phyloP scores from a whole-genome alignment of 2,113 vertebrate genomes.

The Dromas ardeola region DNA sequence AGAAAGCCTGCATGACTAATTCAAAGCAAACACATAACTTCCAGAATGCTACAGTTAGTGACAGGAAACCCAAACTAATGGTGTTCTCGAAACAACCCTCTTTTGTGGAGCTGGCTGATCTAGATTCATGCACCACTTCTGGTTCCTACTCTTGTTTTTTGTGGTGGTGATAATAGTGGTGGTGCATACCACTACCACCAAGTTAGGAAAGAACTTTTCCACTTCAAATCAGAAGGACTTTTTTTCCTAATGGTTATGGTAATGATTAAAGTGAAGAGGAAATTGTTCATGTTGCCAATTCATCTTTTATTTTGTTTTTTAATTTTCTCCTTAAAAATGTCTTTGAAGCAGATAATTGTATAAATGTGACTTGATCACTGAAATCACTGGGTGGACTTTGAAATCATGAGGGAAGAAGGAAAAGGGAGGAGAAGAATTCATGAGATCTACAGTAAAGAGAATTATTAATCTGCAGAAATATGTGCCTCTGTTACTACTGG shows the following conservation, averaged over 20 bases:
- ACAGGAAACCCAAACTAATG: background rate
- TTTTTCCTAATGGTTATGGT: background rate
- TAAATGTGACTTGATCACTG: conserved; percentile 37
- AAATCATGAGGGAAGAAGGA: conserved; percentile 21
- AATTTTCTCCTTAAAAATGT: conserved; percentile 27
- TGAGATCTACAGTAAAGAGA: conserved; percentile 52
- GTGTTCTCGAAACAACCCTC: background rate
- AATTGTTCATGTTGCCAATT: conserved; percentile 5
- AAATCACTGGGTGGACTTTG: conserved; percentile 46
- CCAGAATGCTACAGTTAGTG: background rate
- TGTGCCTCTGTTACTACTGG: conserved; percentile 35
- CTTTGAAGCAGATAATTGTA: conserved; percentile 49
- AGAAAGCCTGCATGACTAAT: background rate
- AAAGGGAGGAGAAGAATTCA: conserved; percentile 52
- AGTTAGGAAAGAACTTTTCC: conserved; percentile 18
- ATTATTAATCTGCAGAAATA: conserved; percentile 65
- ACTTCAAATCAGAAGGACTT: background rate
- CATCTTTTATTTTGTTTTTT: background rate
- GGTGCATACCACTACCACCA: background rate
- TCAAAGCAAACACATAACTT: background rate
- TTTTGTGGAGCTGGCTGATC: background rate
- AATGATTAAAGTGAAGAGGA: conserved; percentile 14
- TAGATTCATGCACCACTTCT: background rate
- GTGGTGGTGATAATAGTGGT: background rate
- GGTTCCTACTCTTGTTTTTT: background rate